These are phyloP conservation scores for Chironomus riparius DNA, from an alignment of 2,888 invertebrate species.

Conservation along the genomic window DNA sequence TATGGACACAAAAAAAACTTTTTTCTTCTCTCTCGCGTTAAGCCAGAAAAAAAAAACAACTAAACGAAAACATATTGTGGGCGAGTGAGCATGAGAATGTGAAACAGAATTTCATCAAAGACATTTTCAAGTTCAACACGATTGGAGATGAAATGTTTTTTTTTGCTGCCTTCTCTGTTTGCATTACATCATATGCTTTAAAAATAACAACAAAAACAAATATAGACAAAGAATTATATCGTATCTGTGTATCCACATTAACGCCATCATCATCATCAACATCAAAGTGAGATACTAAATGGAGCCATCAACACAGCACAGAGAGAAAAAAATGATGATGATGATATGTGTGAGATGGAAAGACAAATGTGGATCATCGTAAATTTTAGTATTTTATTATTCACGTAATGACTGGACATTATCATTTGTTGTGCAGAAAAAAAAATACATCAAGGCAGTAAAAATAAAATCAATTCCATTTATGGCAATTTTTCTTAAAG, in stretches of 20 bases:
- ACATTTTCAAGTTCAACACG: slow-evolving; percentile 2
- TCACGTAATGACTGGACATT: neutral
- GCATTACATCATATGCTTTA: neutral
- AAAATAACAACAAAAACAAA: neutral
- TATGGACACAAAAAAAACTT: neutral
- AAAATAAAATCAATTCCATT: neutral
- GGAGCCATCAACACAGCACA: slow-evolving; percentile 2
- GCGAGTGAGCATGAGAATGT: slow-evolving; percentile 6
- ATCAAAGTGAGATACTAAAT: neutral
- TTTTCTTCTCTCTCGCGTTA: neutral
- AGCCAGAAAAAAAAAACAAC: neutral
- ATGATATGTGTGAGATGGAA: neutral
- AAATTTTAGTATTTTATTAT: slow-evolving; percentile 2
- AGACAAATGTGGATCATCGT: slow-evolving; percentile 7
- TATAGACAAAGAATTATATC: no score
- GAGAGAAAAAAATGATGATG: no score
- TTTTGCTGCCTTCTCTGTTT: neutral
- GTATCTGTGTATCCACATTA: no score
- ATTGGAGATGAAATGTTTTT: neutral
- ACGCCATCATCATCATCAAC: neutral
- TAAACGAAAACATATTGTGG: neutral
- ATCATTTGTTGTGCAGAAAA: neutral
- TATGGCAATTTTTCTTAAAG: neutral
- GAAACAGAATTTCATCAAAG: neutral
- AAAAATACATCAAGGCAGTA: neutral